Evolutionary conservation across 1,140 invertebrate species (phyloP).

Genomic region (Trypoxylus dichotomus): DNA sequence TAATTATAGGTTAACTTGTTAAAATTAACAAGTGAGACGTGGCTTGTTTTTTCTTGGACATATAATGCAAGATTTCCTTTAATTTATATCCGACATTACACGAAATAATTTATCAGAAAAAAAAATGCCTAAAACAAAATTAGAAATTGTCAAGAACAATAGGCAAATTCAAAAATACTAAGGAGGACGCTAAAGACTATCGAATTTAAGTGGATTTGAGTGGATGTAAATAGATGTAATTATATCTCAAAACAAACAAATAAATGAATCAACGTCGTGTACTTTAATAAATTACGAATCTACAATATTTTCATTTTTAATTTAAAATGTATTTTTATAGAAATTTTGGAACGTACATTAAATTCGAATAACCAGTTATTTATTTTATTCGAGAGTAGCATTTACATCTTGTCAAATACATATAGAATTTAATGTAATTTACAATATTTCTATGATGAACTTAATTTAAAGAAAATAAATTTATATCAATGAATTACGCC

Average conservation of each 20-base stretch:
- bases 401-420: too few relatives aligned
- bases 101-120: background rate
- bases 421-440: background rate
- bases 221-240: constrained; percentile 7
- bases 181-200: background rate
- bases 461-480: background rate
- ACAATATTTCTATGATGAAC: background rate
- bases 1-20: too few relatives aligned
- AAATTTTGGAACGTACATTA: background rate
- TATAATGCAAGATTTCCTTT: background rate
- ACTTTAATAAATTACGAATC: background rate
- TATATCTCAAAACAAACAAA: background rate
- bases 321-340: background rate
- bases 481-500: background rate
- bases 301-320: background rate
- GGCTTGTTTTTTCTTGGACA: background rate
- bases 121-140: background rate
- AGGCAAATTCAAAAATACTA: too few relatives aligned
- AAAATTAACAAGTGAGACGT: too few relatives aligned
- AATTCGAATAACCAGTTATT: too few relatives aligned
- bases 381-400: too few relatives aligned
- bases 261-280: background rate
- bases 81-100: background rate
- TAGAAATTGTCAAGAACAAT: too few relatives aligned
- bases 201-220: background rate